Evolutionary conservation across 2,797 vertebrate genomes (phyloP).

Genomic region (Lacerta bilineata): DNA sequence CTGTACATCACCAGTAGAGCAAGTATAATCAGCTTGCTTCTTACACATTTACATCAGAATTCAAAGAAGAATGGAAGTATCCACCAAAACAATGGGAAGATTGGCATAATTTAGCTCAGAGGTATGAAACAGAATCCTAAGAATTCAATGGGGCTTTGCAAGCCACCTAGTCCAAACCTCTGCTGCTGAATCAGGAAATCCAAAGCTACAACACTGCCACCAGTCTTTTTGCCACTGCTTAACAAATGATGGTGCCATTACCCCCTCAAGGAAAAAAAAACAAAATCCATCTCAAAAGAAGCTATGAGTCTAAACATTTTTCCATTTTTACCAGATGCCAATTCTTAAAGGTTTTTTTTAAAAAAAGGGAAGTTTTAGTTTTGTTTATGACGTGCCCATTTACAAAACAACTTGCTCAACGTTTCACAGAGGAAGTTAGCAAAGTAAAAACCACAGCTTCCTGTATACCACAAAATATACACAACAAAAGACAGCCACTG

Average conservation of each 20-base stretch:
- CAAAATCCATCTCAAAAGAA: accelerated
- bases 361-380: constrained; percentile 31
- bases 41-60: neutral
- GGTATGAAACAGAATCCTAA: neutral
- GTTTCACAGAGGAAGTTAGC: constrained; percentile 65
- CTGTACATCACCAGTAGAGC: neutral
- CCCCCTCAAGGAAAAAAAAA: accelerated
- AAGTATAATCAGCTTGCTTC: neutral
- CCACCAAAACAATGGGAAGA: neutral
- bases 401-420: constrained; percentile 67
- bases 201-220: neutral
- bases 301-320: constrained; percentile 33
- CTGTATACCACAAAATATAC: constrained; percentile 43
- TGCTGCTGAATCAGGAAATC: too few relatives aligned
- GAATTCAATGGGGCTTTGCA: too few relatives aligned
- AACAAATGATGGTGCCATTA: constrained; percentile 20
- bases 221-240: neutral
- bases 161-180: too few relatives aligned
- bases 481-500: constrained; percentile 30
- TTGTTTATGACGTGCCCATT: constrained; percentile 24
- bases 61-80: neutral
- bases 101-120: constrained; percentile 10
- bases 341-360: neutral
- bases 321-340: constrained; percentile 54
- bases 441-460: constrained; percentile 60